phyloP scores from a whole-genome alignment of 2,113 vertebrate species.

The Phodopus roborovskii region DNA sequence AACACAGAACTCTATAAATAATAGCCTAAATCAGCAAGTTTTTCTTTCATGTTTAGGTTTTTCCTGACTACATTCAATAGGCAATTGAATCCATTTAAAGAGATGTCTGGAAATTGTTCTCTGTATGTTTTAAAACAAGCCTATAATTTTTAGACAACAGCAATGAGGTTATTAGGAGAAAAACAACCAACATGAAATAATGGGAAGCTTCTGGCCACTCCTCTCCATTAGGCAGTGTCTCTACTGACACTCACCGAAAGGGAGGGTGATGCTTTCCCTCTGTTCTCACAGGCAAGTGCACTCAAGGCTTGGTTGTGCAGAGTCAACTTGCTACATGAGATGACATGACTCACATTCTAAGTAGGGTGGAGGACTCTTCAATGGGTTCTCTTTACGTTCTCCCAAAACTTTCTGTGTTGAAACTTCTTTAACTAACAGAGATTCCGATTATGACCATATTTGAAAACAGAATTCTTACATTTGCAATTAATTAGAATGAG shows the following conservation, averaged over 20 bases:
- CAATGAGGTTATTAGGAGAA: background rate
- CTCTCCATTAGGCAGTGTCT: background rate
- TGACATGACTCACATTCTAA: background rate
- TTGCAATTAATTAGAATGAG: background rate
- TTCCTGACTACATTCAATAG: background rate
- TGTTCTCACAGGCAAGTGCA: background rate
- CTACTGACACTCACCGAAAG: background rate
- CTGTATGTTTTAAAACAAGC: background rate
- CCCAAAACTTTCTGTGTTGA: background rate
- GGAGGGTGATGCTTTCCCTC: fast-evolving
- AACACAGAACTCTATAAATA: background rate
- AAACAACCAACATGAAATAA: background rate
- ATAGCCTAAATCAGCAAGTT: background rate
- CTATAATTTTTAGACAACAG: background rate
- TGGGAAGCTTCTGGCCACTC: background rate
- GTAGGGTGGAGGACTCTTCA: background rate
- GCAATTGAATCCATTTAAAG: background rate
- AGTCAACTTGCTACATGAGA: background rate
- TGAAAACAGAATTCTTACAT: background rate
- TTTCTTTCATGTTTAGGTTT: background rate
- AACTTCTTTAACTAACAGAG: background rate
- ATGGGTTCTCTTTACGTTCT: background rate
- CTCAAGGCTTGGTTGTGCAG: background rate
- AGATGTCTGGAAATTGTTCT: background rate
- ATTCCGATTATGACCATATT: background rate